Conservation (phyloP, 2,797 vertebrate species). For the Sebastes alutus region DNA sequence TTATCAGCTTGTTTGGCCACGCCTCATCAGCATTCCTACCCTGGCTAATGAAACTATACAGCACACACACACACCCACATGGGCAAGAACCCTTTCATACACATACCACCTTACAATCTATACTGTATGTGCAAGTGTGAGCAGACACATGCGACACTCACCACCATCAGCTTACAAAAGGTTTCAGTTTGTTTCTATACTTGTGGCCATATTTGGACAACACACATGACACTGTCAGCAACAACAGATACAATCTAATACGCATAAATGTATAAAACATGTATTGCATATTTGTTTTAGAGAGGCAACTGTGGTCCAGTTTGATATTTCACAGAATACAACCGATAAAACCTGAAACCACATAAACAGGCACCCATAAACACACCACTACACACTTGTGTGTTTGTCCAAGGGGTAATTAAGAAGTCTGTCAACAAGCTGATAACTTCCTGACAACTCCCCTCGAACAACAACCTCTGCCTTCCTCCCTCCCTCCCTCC, state of each 20-base stretch:
- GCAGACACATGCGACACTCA: neutral
- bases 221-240: neutral
- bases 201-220: neutral
- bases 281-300: neutral
- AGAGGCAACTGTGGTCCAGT: neutral
- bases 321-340: neutral
- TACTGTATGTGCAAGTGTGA: neutral
- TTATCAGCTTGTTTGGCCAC: conserved; percentile 70
- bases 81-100: neutral
- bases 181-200: neutral
- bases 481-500: neutral
- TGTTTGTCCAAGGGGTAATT: conserved; percentile 70
- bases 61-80: conserved; percentile 42
- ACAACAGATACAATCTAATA: neutral
- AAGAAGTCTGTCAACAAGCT: conserved; percentile 67
- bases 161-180: neutral
- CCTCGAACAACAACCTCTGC: conserved; percentile 40
- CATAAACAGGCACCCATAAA: neutral
- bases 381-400: conserved; percentile 4
- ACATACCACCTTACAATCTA: conserved; percentile 24
- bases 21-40: conserved; percentile 66
- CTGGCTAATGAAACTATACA: conserved; percentile 68
- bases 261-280: neutral
- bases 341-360: neutral
- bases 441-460: conserved; percentile 81